phyloP scores from a whole-genome alignment of 2,797 vertebrate species.

The Bradypodion pumilum region DNA sequence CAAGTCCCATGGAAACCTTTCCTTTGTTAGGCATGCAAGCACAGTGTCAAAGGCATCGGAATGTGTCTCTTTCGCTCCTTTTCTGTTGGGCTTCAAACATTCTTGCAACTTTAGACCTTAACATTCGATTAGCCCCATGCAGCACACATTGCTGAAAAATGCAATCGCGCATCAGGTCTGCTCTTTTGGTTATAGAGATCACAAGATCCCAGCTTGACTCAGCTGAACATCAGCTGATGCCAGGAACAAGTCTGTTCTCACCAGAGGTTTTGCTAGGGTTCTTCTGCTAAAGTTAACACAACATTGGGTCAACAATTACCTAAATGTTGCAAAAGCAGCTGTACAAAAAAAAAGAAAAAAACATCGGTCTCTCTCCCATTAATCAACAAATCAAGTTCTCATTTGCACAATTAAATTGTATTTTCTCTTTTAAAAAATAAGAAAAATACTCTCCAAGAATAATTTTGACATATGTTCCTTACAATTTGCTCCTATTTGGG shows the following conservation, averaged over 20 bases:
- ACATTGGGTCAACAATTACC: slow-evolving; percentile 67
- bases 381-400: slow-evolving; percentile 76
- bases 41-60: slow-evolving; percentile 48
- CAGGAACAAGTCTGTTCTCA: slow-evolving; percentile 47
- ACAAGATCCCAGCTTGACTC: slow-evolving; percentile 53
- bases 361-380: slow-evolving; percentile 71
- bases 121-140: slow-evolving; percentile 46
- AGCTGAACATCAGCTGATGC: slow-evolving; percentile 71
- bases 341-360: slow-evolving; percentile 68
- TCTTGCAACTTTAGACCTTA: slow-evolving; percentile 59
- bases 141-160: slow-evolving; percentile 62
- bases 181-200: slow-evolving; percentile 57
- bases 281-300: slow-evolving; percentile 56
- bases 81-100: slow-evolving; percentile 43
- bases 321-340: slow-evolving; percentile 67
- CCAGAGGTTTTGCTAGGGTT: slow-evolving; percentile 52
- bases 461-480: slow-evolving; percentile 73
- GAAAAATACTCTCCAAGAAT: slow-evolving; percentile 58
- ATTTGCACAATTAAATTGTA: slow-evolving; percentile 67
- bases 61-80: slow-evolving; percentile 47
- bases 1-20: slow-evolving; percentile 61
- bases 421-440: background rate
- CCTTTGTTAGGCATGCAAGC: slow-evolving; percentile 58
- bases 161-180: slow-evolving; percentile 38
- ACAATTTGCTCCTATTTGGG: slow-evolving; percentile 70